Base-by-base conservation (phyloP, 2,888 invertebrate genomes). In the Ferdinandea cuprea region DNA sequence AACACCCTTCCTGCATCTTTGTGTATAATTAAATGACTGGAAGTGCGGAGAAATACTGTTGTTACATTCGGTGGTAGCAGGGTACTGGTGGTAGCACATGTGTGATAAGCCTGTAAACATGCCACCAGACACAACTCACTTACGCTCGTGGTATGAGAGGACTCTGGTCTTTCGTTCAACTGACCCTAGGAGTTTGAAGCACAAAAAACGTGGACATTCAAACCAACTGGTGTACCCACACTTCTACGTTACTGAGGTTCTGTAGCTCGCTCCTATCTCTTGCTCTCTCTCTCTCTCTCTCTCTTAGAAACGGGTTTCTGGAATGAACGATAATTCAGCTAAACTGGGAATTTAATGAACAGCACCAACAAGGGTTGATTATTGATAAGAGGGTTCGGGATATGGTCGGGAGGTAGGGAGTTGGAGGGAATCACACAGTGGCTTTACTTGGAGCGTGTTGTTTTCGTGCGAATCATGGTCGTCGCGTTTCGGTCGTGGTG, bases 61-160 rank as follows among this genome's bases (percentile, higher is more conserved):
- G 76, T 68, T 63, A 69, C 69, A 74, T 17, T 44, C 52, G 28
- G 13, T 35, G 35, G 35, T 35, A 9, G 35, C 15, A n/a, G 30
- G 44, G 35, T 58, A 52, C 65, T 71, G 71, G 77, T 71, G 71
- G 77, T 52, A 83, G 66, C 83, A 78, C 78, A 83, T 77, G 83
- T 83, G 83, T 83, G 83, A 78, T 83, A 83, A 83, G 78, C 83
- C 83, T 77, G 83, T 77, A 83, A 83, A 83, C 83, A 83, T 78
- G 68, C 83, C 83, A 73, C 83, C 66, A 73, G 73, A 77, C 72
- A 77, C 77, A 72, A 77, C 73, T 77, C 78, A 78, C 72, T 78
- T 77, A 68, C 66, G 68, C 56, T 66, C 54, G 46, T 65, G 74
- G 59, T 19, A 35, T 59, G 40, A 35, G 76, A 9, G n/a, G 0